These are phyloP conservation scores for Sanderia malayensis DNA, from an alignment of 30 jellyfish, hydroid and myxozoan species.

Conservation along the genomic window DNA sequence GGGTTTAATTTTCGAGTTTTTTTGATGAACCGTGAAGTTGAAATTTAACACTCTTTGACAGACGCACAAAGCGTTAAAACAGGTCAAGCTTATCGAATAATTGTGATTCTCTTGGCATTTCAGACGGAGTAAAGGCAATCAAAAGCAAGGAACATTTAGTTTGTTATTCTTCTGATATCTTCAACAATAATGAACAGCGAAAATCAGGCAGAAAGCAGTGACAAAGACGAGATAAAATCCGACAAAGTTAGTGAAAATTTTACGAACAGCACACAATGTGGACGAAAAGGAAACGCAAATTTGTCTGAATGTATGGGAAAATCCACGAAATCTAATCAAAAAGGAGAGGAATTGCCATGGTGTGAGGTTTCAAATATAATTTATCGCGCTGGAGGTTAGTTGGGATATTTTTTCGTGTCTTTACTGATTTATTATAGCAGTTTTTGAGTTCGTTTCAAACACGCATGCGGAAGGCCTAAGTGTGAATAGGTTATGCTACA, in stretches of 20 bases:
- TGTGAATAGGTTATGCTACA: no score
- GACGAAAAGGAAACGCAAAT: conserved; percentile 11
- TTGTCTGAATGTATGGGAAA: conserved; percentile 31
- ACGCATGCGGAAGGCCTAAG: not conserved
- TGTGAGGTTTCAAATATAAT: conserved; percentile 60
- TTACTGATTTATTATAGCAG: not conserved
- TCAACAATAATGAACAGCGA: conserved; percentile 36
- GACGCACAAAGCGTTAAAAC: conserved; percentile 14
- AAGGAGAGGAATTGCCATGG: conserved; percentile 86
- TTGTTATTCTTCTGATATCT: not conserved
- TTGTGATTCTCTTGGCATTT: not conserved
- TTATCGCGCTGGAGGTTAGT: conserved; percentile 87
- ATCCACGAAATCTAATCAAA: conserved; percentile 58
- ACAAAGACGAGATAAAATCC: conserved; percentile 7
- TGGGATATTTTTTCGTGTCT: not conserved
- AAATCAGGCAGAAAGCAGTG: conserved; percentile 13
- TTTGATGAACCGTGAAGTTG: conserved; percentile 5
- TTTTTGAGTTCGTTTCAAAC: not conserved
- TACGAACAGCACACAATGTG: conserved; percentile 11
- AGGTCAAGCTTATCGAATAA: conserved; percentile 4
- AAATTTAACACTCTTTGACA: not conserved
- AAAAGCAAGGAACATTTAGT: not conserved
- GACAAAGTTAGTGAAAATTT: not conserved
- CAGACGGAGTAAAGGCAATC: not conserved
- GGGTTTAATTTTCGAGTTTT: no score